Evolutionary conservation across 2,113 vertebrate genomes (phyloP), one percentile per base, ranked within the genome.

Genomic region (Tichodroma muraria): DNA sequence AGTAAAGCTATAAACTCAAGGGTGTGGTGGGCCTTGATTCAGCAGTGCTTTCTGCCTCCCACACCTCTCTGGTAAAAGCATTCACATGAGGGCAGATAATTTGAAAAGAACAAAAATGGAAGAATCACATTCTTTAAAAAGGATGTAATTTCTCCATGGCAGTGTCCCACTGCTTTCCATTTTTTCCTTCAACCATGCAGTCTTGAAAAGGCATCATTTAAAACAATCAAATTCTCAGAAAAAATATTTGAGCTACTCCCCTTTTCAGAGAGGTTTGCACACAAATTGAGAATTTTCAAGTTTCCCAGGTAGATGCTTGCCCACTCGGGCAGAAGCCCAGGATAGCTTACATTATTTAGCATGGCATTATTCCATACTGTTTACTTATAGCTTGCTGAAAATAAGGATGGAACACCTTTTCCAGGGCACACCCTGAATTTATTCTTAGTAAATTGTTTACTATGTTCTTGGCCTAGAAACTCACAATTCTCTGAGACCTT

Each of bases 321-420:
- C 50, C 1, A 0, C 28, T 65, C 0, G 1, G 47, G 37, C 60
- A 80, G 75, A 76, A 73, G 54, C 24, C 73, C 5, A 0, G 11
- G 56, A 33, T 35, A 57, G 17, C 35, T 82, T 25, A 68, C 0
- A 2, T 72, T 80, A 85, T 78, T 93, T 89, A 77, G 54, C 40
- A 49, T 13, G 28, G 52, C 38, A 33, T 70, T 75, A 72, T 76
- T 86, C 83, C 56, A 52, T 76, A 53, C 56, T 53, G 24, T 77
- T 90, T 77, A 80, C 66, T 53, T 94, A 81, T 27, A 83, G 42
- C 64, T 85, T 8, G 0, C 37, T 88, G 71, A 78, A 94, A 96
- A 75, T 24, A 85, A 69, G 38, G 52, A 88, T n/a, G 47, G 65
- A 84, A 76, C 64, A 82, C 27, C 23, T 91, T 87, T 92, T 93